phyloP scores from a whole-genome alignment of 2,113 vertebrate genomes.

The Zosterops japonicus region DNA sequence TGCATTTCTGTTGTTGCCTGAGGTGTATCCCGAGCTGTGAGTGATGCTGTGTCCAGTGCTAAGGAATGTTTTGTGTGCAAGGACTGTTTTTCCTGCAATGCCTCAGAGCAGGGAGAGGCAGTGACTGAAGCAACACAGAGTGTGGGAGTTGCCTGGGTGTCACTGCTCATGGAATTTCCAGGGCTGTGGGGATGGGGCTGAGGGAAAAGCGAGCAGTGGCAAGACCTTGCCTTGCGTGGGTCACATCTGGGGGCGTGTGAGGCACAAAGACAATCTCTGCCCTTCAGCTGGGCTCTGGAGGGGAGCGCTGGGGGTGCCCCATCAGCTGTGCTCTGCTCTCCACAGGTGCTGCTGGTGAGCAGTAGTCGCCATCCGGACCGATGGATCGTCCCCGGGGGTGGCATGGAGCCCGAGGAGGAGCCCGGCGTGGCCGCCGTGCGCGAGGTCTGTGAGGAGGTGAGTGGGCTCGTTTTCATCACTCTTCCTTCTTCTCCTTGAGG shows the following conservation, averaged over 20 bases:
- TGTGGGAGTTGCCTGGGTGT: neutral
- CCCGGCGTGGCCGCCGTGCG: conserved; percentile 88
- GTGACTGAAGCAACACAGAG: neutral
- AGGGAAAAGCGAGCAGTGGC: neutral
- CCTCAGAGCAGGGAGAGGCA: neutral
- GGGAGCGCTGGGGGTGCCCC: accelerated
- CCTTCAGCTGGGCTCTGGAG: neutral
- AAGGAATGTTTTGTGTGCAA: neutral
- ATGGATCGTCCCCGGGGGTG: conserved; percentile 98
- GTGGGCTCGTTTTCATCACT: neutral
- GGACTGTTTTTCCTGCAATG: neutral
- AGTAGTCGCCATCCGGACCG: conserved; percentile 96
- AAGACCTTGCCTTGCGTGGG: accelerated
- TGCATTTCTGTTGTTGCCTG: neutral
- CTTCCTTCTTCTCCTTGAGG: neutral
- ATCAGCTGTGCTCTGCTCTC: neutral
- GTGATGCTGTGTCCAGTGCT: neutral
- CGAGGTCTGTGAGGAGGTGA: conserved; percentile 97
- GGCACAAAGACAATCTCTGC: neutral
- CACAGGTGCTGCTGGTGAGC: conserved; percentile 93
- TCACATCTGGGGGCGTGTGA: accelerated
- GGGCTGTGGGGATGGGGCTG: neutral
- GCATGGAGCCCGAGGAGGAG: conserved; percentile 98
- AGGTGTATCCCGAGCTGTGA: neutral
- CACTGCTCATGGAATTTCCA: neutral